Evolutionary conservation across 2,888 invertebrate genomes (phyloP), one percentile per base, ranked within the genome.

Genomic region (Acronicta leporina): DNA sequence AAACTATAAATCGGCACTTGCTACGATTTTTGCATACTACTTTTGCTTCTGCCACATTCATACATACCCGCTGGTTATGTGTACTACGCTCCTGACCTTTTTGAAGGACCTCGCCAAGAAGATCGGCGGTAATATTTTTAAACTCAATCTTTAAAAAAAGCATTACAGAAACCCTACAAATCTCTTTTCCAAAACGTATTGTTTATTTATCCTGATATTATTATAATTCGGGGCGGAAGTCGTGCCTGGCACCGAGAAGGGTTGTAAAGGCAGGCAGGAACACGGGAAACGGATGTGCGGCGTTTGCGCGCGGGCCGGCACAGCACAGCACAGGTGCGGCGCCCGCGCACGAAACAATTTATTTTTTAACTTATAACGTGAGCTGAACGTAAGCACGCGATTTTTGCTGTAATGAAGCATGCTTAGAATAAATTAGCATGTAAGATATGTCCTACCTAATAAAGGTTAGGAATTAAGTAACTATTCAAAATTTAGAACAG

Each of bases 281-380:
- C 82, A 90, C 89, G 86, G 93, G 92, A 93, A 94, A 78, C 92
- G 94, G 92, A 93, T 91, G 89, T 85, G 75, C 73, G 83, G 80
- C 75, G 80, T 85, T 79, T 82, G 82, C 83, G 80, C 80, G 54
- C 65, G 54, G 68, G 55, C 77, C 81, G 87, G 50, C 78, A 35
- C 35, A 13, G 35, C 38, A 13, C n/a, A 38, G 38, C 38, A n/a
- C 38, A 38, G 77, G 78, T 75, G 77, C 68, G 67, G 58, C 58
- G 73, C 55, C 44, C 30, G 59, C 63, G 68, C 73, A 49, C 42
- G 27, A 8, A 48, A 60, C 84, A 79, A 78, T 83, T 79, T 82
- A 82, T 80, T 82, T 77, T 81, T 51, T 42, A 82, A 81, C 82
- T 77, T 81, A 44, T 45, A 80, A 83, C 85, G 83, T 86, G 84